Evolutionary conservation across 2,113 vertebrate species (phyloP), one percentile per base, ranked within the genome.

Genomic region (Morone chrysops): DNA sequence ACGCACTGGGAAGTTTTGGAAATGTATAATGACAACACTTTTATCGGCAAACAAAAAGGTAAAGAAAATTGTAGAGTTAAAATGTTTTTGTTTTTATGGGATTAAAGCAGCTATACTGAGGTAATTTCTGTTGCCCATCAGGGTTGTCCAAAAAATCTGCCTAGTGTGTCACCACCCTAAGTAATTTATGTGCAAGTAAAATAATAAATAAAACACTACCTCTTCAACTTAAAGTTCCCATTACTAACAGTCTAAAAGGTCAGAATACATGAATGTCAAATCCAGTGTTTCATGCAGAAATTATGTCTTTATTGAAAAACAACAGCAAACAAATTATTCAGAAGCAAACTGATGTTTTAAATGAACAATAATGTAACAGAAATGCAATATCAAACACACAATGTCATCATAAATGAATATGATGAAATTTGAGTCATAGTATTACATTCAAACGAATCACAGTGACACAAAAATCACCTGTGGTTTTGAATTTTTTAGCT

Each of bases 21-120:
- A 59, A 17, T 8, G 2, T n/a, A 22, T 11, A n/a, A 36, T 17
- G 36, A 74, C 6, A 70, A 70, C 43, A 54, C 25, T 38, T 41
- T 17, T 20, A 54, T 14, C 1, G 0, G 43, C 20, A 66, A 70
- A 72, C 13, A 48, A 63, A 48, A 25, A n/a, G 1, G 14, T 38
- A 8, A 57, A 14, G n/a, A 41, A n/a, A 43, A 43, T 18, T 45
- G 12, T 13, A 4, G 17, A 74, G 36, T 5, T 51, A 4, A 74
- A 17, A 63, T 38, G 8, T 47, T 31, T 16, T 20, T 18, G 20
- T 31, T 53, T 69, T 45, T 22, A 72, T 3, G 62, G 4, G n/a
- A 20, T 78, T 79, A 86, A 84, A 86, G 84, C 83, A 90, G 84
- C 69, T 86, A 91, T 81, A 74, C 86, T 57, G 76, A 88, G 83